These are phyloP conservation scores for Achroia grisella DNA, from an alignment of 1,140 invertebrate genomes.

Conservation along the genomic window DNA sequence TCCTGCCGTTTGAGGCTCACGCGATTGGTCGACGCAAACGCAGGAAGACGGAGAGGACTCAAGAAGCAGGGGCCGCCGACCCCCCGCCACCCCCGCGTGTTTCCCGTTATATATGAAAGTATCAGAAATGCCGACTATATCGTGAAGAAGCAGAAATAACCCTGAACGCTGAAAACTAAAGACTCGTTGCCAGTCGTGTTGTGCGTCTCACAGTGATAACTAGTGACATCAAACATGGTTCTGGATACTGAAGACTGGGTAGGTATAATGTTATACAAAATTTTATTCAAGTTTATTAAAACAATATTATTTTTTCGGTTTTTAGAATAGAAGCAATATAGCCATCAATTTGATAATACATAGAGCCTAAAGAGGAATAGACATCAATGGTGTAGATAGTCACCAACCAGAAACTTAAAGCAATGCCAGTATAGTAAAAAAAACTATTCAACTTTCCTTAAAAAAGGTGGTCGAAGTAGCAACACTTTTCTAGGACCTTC, in stretches of 20 bases:
- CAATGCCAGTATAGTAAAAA: too few relatives aligned
- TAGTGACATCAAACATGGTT: slow-evolving; percentile 69
- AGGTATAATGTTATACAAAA: slow-evolving; percentile 27
- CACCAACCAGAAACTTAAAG: too few relatives aligned
- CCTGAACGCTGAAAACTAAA: slow-evolving; percentile 65
- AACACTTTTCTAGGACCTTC: too few relatives aligned
- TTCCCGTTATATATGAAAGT: slow-evolving; percentile 53
- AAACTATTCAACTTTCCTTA: too few relatives aligned
- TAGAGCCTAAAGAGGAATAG: too few relatives aligned
- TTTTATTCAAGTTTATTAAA: too few relatives aligned
- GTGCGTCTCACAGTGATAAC: slow-evolving; percentile 71
- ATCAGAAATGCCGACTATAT: slow-evolving; percentile 43
- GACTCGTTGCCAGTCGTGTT: slow-evolving; percentile 63
- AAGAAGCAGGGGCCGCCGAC: slow-evolving; percentile 18
- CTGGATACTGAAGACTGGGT: slow-evolving; percentile 71
- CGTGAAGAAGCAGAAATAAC: slow-evolving; percentile 67
- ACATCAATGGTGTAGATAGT: too few relatives aligned
- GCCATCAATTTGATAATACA: too few relatives aligned
- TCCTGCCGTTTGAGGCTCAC: slow-evolving; percentile 67
- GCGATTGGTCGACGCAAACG: slow-evolving; percentile 53
- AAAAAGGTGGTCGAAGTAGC: too few relatives aligned
- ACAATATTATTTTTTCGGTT: too few relatives aligned
- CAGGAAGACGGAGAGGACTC: slow-evolving; percentile 52
- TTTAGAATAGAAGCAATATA: too few relatives aligned
- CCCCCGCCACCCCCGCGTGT: slow-evolving; percentile 23